Base-by-base conservation (phyloP, 2,888 invertebrate genomes). In the Drosophila longiperda region DNA sequence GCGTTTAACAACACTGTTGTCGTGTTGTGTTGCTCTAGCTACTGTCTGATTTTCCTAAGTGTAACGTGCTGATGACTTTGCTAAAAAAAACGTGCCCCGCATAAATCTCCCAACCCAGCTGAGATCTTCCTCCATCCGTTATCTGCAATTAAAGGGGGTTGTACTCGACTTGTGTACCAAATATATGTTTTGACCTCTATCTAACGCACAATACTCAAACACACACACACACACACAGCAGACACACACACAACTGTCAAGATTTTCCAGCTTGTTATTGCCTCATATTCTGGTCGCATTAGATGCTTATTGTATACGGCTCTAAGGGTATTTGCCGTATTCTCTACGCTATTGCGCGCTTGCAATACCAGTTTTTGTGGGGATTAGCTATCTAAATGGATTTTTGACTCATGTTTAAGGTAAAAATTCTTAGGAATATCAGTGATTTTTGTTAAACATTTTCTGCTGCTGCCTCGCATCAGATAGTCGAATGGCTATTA, bases 51-150 rank as follows among this genome's bases (percentile, higher is more conserved):
- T 66, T 68, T 68, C 61, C 67, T 69, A 58, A 62, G 72, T 73
- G 78, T 75, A 75, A 82, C 82, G 82, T 84, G 82, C 85, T 76
- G 86, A 83, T 71, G 83, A 86, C 75, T 83, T 74, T 75, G 78
- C 68, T 74, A 82, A 45, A 72, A 72, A 77, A 75, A 78, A 89
- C 89, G 90, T 89, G 89, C 82, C 62, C 68, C 67, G 90, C 83
- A 89, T 89, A 81, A 81, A 75, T 81, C 81, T 73, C 52, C 62
- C 33, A 58, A 32, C 63, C 60, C 40, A 38, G 32, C 12, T 26
- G 12, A 11, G 15, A 9, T 11, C 23, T 15, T 1, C 1, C 17
- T 26, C 7, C 5, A 6, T 17, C 8, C 5, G 29, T 2, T 23
- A 26, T 17, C 6, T 17, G 60, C 11, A 26, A 7, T 49, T 36